Conservation (phyloP, 1,140 invertebrate species). For the Elymnias hypermnestra region DNA sequence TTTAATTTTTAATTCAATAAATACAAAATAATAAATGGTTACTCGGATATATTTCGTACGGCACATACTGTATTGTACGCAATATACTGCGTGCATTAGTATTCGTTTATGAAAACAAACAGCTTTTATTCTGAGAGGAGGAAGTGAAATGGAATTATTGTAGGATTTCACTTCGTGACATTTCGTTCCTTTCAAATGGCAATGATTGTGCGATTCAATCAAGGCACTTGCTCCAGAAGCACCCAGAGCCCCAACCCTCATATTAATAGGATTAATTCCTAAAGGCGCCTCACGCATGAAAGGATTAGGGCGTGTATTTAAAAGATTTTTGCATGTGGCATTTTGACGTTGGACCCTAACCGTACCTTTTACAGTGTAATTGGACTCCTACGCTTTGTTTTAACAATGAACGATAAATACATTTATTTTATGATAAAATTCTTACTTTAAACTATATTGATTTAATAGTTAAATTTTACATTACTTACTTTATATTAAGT, state of each 20-base stretch:
- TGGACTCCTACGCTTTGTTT: conserved; percentile 46
- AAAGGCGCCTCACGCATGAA: conserved; percentile 46
- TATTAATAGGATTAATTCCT: conserved; percentile 64
- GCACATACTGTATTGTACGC: too few relatives aligned
- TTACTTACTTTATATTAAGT: too few relatives aligned
- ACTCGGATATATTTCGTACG: too few relatives aligned
- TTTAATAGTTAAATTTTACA: too few relatives aligned
- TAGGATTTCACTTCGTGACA: not conserved
- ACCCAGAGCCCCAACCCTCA: conserved; percentile 35
- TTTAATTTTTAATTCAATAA: too few relatives aligned
- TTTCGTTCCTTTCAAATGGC: conserved; percentile 3
- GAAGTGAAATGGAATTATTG: not conserved
- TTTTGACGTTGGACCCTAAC: conserved; percentile 50
- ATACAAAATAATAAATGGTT: too few relatives aligned
- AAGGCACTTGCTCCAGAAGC: conserved; percentile 18
- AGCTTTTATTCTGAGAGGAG: too few relatives aligned
- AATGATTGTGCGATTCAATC: conserved; percentile 13
- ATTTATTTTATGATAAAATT: too few relatives aligned
- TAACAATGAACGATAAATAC: conserved; percentile 59
- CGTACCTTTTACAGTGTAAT: conserved; percentile 46
- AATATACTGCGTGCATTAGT: too few relatives aligned
- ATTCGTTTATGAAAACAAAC: too few relatives aligned
- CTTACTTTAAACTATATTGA: too few relatives aligned
- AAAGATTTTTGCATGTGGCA: conserved; percentile 66
- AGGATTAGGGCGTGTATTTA: conserved; percentile 48